Conservation (phyloP, 2,888 invertebrate genomes). For the Euplexia lucipara region DNA sequence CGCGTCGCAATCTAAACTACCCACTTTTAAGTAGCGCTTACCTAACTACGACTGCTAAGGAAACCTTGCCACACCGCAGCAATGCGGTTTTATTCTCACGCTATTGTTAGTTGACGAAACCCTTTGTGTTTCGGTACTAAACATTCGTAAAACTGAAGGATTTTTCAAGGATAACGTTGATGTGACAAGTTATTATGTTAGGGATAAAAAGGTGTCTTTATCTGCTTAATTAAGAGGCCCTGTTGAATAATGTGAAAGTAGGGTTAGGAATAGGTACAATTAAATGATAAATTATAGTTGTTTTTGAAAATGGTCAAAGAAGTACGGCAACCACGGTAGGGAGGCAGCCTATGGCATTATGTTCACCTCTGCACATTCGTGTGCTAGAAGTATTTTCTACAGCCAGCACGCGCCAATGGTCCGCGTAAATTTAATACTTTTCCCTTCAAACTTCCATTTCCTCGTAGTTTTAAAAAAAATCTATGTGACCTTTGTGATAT, state of each 20-base stretch:
- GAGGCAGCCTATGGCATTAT: no score
- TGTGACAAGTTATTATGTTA: conserved; percentile 7
- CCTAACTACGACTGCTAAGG: conserved; percentile 56
- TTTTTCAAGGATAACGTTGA: conserved; percentile 40
- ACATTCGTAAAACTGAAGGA: conserved; percentile 43
- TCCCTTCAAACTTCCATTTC: no score
- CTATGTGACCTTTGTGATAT: no score
- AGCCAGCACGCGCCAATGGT: no score
- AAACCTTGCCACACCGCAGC: conserved; percentile 72
- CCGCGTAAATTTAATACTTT: no score
- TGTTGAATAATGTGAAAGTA: neutral
- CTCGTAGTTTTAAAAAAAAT: no score
- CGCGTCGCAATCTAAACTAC: conserved; percentile 49
- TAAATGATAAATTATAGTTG: no score
- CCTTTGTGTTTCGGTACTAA: conserved; percentile 69
- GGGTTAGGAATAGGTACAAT: neutral
- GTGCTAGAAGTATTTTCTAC: no score
- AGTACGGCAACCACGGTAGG: no score
- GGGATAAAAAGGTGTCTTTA: neutral
- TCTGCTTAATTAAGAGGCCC: neutral
- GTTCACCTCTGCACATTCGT: no score
- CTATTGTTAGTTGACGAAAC: conserved; percentile 71
- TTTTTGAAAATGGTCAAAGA: no score
- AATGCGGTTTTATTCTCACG: conserved; percentile 75
- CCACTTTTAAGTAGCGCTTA: conserved; percentile 51